Evolutionary conservation across 2,797 vertebrate species (phyloP).

Genomic region (Myotis daubentonii): DNA sequence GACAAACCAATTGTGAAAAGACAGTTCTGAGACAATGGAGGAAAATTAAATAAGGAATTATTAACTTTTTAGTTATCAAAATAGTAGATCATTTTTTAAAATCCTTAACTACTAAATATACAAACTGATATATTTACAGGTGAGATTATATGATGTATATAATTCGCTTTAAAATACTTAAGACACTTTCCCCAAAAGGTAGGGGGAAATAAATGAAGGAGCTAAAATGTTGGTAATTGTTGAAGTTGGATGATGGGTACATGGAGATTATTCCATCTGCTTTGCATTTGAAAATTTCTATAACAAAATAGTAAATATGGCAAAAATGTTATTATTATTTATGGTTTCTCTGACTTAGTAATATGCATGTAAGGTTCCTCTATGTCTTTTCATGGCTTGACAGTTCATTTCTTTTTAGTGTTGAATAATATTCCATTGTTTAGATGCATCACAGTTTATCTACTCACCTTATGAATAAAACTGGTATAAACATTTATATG

Average conservation of each 20-base stretch:
- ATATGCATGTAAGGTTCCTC: neutral
- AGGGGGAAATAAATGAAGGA: neutral
- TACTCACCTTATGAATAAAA: neutral
- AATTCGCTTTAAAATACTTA: slow-evolving; percentile 1
- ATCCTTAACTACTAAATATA: neutral
- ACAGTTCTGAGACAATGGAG: neutral
- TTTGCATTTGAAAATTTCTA: slow-evolving; percentile 15
- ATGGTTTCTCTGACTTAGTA: neutral
- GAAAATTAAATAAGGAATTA: neutral
- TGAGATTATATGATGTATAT: neutral
- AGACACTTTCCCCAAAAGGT: neutral
- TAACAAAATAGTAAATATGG: slow-evolving; percentile 13
- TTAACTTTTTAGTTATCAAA: slow-evolving; percentile 14
- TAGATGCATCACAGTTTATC: neutral
- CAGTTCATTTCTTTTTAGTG: neutral
- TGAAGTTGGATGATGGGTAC: neutral
- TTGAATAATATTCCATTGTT: neutral
- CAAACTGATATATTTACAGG: neutral
- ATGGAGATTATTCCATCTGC: neutral
- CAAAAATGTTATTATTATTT: slow-evolving; percentile 1
- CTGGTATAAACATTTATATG: neutral
- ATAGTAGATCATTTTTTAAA: neutral
- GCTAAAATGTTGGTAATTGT: neutral
- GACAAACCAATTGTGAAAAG: neutral
- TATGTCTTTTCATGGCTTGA: neutral